Conservation (phyloP, 2,113 vertebrate genomes). For the Periophthalmodon schlosseri region DNA sequence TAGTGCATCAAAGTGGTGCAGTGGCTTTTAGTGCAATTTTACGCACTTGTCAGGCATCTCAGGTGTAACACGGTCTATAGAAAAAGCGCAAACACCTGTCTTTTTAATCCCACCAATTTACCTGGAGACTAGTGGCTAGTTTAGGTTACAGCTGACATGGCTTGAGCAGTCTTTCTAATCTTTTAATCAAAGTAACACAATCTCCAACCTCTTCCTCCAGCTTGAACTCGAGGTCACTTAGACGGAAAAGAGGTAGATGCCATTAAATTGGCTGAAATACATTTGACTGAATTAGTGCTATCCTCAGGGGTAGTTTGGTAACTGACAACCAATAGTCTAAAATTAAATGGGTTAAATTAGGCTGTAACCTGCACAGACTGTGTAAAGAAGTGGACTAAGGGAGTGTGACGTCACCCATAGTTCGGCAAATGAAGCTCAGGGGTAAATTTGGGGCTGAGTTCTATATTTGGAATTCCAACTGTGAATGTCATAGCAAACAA, state of each 20-base stretch:
- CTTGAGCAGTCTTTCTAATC: constrained; percentile 60
- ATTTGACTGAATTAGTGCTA: not conserved
- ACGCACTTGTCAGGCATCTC: constrained; percentile 55
- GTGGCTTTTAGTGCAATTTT: constrained; percentile 45
- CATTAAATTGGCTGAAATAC: not conserved
- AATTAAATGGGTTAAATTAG: too few relatives aligned
- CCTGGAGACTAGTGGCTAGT: constrained; percentile 52
- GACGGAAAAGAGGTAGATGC: not conserved
- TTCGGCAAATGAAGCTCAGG: too few relatives aligned
- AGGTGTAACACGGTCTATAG: constrained; percentile 45
- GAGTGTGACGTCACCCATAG: too few relatives aligned
- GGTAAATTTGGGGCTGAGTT: too few relatives aligned
- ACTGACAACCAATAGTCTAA: too few relatives aligned
- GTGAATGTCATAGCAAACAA: too few relatives aligned
- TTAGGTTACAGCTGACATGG: constrained; percentile 65
- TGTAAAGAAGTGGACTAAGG: too few relatives aligned
- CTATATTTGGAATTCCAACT: too few relatives aligned
- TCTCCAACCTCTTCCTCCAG: constrained; percentile 42
- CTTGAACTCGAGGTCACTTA: constrained; percentile 19
- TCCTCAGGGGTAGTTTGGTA: not conserved
- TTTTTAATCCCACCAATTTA: constrained; percentile 76
- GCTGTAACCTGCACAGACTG: too few relatives aligned
- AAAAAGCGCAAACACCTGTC: constrained; percentile 74
- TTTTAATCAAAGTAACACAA: constrained; percentile 72
- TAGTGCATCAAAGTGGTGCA: constrained; percentile 33